Conservation (phyloP, 35 echinoderm and acorn worm genomes). For the Antedon bifida region DNA sequence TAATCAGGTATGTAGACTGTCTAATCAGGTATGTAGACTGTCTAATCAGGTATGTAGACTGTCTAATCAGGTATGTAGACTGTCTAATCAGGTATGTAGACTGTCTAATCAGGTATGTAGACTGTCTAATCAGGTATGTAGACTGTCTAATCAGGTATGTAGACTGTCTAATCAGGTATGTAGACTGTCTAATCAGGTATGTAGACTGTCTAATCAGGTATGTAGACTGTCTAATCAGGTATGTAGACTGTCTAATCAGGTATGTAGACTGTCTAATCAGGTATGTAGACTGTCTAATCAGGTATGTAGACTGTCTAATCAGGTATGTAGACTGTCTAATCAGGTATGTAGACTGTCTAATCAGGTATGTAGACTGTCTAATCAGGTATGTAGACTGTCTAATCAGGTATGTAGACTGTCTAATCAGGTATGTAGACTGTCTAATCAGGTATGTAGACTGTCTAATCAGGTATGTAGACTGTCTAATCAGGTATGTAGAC, state of each 20-base stretch:
- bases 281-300: conserved; percentile 83
- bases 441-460: conserved; percentile 84
- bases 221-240: conserved; percentile 89
- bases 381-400: conserved; percentile 89
- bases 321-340: conserved; percentile 88
- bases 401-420: conserved; percentile 89
- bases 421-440: conserved; percentile 80
- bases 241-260: conserved; percentile 78
- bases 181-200: conserved; percentile 85
- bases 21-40: too few species aligned
- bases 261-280: conserved; percentile 80
- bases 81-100: too few species aligned
- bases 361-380: conserved; percentile 87
- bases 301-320: conserved; percentile 84
- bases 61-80: too few species aligned
- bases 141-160: conserved; percentile 85
- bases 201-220: conserved; percentile 85
- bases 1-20: too few species aligned
- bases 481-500: conserved; percentile 78
- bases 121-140: conserved; percentile 85
- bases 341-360: conserved; percentile 85
- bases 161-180: conserved; percentile 85
- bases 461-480: conserved; percentile 90
- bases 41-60: too few species aligned
- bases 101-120: conserved; percentile 85